Percentiles rank a stretch among this genome's conserved stretches.
These are phyloP conservation scores for Mesembrinibis cayennensis DNA, from an alignment of 2,113 vertebrate genomes.

Conservation along the genomic window DNA sequence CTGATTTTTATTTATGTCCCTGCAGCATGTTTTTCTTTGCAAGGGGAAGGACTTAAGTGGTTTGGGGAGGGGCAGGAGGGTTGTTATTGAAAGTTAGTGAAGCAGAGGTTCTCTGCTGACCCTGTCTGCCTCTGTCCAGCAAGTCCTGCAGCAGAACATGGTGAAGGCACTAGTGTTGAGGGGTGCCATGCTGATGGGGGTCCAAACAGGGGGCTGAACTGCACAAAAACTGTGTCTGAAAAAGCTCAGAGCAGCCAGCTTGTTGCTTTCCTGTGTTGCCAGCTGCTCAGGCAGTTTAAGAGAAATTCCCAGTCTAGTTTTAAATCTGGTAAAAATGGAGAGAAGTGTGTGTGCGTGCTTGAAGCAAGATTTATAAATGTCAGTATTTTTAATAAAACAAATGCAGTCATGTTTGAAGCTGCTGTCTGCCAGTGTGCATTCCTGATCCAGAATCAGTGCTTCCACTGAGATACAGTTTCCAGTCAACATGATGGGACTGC, in stretches of 20 bases:
- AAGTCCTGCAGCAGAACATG: neutral
- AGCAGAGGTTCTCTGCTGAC: neutral
- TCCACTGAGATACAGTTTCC: neutral
- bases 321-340: neutral
- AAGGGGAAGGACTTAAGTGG: neutral
- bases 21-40: slow-evolving; percentile 5
- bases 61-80: neutral
- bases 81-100: neutral
- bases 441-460: neutral
- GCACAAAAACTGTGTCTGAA: neutral
- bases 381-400: neutral
- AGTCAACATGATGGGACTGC: neutral
- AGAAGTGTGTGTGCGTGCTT: neutral
- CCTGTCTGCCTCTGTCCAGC: neutral
- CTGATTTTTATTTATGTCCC: slow-evolving; percentile 32
- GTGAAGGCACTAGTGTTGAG: neutral
- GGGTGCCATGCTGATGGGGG: fast-evolving
- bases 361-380: neutral
- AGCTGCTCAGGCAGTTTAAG: neutral
- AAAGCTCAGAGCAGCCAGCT: neutral
- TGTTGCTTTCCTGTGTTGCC: neutral
- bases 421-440: neutral
- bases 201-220: neutral
- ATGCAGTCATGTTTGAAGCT: neutral
- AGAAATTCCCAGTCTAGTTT: neutral